These are phyloP conservation scores for Labrus mixtus DNA, from an alignment of 2,113 vertebrate genomes.

Conservation along the genomic window DNA sequence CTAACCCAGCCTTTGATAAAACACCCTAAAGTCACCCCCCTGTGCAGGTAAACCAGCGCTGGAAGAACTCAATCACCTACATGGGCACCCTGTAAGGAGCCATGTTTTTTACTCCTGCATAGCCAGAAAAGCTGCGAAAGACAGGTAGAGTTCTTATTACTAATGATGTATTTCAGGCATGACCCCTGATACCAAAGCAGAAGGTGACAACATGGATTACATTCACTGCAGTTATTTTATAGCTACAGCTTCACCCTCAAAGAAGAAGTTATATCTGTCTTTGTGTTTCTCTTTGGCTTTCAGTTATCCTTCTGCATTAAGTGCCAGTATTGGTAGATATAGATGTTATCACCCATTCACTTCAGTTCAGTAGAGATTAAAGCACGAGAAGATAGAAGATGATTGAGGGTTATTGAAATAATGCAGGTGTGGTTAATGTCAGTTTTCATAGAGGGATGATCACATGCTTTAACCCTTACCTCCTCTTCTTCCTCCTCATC, in stretches of 20 bases:
- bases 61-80: conserved; percentile 19
- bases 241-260: background rate
- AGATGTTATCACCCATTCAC: conserved; percentile 1
- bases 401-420: conserved; percentile 55
- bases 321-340: background rate
- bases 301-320: background rate
- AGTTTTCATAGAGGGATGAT: conserved; percentile 21
- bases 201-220: background rate
- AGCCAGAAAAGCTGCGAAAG: background rate
- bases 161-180: background rate
- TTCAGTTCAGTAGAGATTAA: conserved; percentile 35
- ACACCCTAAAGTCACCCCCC: background rate
- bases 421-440: conserved; percentile 27
- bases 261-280: conserved; percentile 11
- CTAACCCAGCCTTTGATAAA: conserved; percentile 69
- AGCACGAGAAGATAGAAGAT: conserved; percentile 25
- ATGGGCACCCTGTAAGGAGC: conserved; percentile 25
- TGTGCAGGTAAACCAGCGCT: conserved; percentile 30
- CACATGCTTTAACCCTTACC: conserved; percentile 1
- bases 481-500: conserved; percentile 5
- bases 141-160: background rate
- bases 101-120: background rate
- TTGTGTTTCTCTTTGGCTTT: background rate
- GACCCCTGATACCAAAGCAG: background rate
- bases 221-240: background rate